Evolutionary conservation across 2,888 invertebrate species (phyloP).

Genomic region (Drosophila mercatorum): DNA sequence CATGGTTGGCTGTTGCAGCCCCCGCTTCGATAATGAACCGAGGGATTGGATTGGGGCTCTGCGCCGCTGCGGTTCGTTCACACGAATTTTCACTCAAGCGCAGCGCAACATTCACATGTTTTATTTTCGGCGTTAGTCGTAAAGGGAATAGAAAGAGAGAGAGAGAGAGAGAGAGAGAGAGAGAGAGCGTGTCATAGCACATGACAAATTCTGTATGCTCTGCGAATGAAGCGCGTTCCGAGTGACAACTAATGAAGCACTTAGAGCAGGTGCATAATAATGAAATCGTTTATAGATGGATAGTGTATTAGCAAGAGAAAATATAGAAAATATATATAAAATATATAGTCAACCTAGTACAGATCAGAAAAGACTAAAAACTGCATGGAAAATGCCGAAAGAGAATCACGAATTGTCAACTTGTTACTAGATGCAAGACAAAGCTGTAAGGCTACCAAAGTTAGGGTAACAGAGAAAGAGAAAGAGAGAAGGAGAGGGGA

Average conservation of each 20-base stretch:
- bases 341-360: background rate
- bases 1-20: slow-evolving; percentile 17
- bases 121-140: slow-evolving; percentile 52
- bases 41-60: slow-evolving; percentile 27
- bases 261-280: no score
- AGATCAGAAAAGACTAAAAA: background rate
- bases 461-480: background rate
- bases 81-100: slow-evolving; percentile 67
- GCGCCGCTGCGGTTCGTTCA: slow-evolving; percentile 63
- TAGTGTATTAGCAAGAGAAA: no score
- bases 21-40: slow-evolving; percentile 11
- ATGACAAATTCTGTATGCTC: slow-evolving; percentile 24
- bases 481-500: background rate
- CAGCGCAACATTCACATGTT: slow-evolving; percentile 63
- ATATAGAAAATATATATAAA: no score
- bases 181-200: background rate
- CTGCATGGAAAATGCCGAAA: background rate
- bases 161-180: background rate
- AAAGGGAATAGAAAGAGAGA: slow-evolving; percentile 1
- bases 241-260: background rate
- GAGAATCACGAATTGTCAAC: background rate
- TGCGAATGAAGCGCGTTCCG: background rate
- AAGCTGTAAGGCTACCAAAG: background rate
- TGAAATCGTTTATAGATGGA: no score
- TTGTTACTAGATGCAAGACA: background rate